Evolutionary conservation across 2,888 invertebrate species (phyloP).

Genomic region (Latrodectus elegans): DNA sequence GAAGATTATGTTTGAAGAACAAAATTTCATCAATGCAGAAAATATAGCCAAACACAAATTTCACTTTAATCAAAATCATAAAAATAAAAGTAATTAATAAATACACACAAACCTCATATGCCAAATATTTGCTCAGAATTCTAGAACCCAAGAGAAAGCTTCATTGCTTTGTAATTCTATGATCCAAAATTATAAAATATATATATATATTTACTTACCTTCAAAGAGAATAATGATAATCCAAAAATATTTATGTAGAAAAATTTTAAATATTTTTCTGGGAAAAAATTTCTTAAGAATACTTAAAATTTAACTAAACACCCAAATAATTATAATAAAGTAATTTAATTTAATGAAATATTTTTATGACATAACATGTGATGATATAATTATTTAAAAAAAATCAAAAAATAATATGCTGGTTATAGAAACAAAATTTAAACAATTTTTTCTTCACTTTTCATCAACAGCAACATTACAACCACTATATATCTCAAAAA

Average conservation of each 20-base stretch:
- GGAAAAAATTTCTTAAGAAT: too few relatives aligned
- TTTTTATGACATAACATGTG: too few relatives aligned
- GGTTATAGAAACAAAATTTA: not conserved
- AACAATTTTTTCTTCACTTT: not conserved
- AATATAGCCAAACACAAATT: not conserved
- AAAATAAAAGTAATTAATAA: not conserved
- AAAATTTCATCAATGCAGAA: not conserved
- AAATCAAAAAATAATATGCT: too few relatives aligned
- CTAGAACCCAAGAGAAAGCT: too few relatives aligned
- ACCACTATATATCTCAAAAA: conserved; percentile 16
- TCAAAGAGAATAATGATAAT: not conserved
- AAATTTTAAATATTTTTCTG: too few relatives aligned
- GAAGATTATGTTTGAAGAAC: not conserved
- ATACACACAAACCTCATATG: not conserved
- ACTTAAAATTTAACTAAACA: too few relatives aligned
- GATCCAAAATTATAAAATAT: not conserved
- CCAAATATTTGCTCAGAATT: too few relatives aligned
- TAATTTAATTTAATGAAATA: too few relatives aligned
- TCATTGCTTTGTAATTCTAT: not conserved
- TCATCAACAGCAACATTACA: conserved; percentile 32
- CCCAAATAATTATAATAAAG: too few relatives aligned
- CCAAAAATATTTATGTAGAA: too few relatives aligned
- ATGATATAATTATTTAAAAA: not conserved
- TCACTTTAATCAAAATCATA: not conserved
- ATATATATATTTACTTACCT: conserved; percentile 1